A percentile compares a stretch with the other conserved stretches of the same genome.
Conservation (phyloP, 2,888 invertebrate species). For the Homarus gammarus region DNA sequence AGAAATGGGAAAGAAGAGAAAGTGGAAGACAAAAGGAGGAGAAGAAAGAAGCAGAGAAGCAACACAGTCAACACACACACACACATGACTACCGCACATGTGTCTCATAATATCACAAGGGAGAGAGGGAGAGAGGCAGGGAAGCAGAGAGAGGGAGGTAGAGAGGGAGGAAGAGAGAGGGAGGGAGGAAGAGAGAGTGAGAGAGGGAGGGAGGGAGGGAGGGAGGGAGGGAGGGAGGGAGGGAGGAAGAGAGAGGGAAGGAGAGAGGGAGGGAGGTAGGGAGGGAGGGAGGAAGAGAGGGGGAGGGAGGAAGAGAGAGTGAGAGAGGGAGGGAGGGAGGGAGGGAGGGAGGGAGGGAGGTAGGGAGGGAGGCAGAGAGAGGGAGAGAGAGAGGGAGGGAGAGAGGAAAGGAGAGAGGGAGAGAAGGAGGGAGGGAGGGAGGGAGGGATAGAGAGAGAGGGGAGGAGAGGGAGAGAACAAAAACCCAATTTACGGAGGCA, state of each 20-base stretch:
- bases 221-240: neutral
- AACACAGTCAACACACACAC: no score
- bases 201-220: neutral
- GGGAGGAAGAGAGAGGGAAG: slow-evolving; percentile 11
- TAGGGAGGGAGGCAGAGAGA: neutral
- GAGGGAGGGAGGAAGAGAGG: neutral
- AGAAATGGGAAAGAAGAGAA: no score
- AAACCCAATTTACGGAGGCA: neutral
- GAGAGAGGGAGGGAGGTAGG: slow-evolving; percentile 1
- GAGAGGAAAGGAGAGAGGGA: neutral
- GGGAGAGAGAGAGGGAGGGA: neutral
- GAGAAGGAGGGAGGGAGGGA: neutral
- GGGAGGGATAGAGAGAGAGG: neutral
- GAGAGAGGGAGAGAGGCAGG: neutral
- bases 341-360: neutral
- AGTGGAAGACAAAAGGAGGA: no score
- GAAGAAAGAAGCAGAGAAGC: no score
- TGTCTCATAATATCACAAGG: no score
- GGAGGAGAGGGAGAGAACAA: neutral
- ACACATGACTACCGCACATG: no score
- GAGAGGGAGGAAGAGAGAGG: slow-evolving; percentile 4
- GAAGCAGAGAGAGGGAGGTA: slow-evolving; percentile 8
- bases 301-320: neutral
- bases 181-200: neutral
- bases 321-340: neutral